phyloP scores from a whole-genome alignment of 2,113 vertebrate species.

The Oxyura jamaicensis region DNA sequence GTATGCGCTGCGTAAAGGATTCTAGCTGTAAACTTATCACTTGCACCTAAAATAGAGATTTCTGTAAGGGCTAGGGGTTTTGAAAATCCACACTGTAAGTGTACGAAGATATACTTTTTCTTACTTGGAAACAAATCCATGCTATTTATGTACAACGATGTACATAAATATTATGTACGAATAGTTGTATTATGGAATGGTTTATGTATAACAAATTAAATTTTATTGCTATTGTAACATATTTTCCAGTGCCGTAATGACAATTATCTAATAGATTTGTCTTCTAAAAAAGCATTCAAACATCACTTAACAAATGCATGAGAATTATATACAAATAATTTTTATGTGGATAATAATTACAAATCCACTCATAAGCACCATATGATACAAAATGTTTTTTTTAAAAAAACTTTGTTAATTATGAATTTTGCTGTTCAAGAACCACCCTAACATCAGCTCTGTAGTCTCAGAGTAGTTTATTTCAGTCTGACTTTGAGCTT shows the following conservation, averaged over 20 bases:
- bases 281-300: background rate
- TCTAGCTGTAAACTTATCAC: background rate
- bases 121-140: background rate
- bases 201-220: background rate
- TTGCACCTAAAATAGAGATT: accelerated
- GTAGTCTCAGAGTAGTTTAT: too few species aligned
- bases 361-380: background rate
- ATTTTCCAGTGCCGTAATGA: background rate
- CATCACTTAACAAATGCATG: background rate
- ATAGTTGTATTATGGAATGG: background rate
- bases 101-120: background rate
- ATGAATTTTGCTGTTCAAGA: background rate
- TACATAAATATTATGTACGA: background rate
- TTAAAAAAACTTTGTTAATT: background rate
- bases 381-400: background rate
- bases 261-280: background rate
- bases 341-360: too few species aligned
- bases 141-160: background rate
- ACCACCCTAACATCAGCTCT: background rate
- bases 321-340: background rate
- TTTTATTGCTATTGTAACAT: background rate
- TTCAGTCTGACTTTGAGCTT: background rate
- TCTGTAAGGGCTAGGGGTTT: background rate
- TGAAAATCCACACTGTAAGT: background rate
- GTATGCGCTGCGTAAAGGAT: accelerated